These are phyloP conservation scores for Epinephelus fuscoguttatus DNA, from an alignment of 2,113 vertebrate genomes.

Conservation along the genomic window DNA sequence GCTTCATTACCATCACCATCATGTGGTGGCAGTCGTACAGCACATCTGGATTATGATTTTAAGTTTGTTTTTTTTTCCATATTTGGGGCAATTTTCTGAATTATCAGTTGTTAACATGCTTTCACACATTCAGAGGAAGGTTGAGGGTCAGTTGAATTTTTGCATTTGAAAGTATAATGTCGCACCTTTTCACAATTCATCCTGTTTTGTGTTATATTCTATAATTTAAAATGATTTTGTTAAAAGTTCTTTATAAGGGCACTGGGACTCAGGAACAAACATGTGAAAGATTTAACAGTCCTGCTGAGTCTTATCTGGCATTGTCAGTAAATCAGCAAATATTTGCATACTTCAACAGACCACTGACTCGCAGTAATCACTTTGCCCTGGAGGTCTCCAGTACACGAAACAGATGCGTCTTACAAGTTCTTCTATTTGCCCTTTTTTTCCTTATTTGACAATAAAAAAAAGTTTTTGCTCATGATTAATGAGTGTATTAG, in stretches of 20 bases:
- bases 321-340: background rate
- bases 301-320: too few relatives aligned
- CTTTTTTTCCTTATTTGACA: too few relatives aligned
- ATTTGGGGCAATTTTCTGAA: background rate
- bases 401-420: too few relatives aligned
- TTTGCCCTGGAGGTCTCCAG: background rate
- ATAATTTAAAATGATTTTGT: background rate
- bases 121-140: background rate
- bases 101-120: background rate
- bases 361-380: background rate
- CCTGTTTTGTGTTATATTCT: background rate
- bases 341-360: background rate
- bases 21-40: conserved; percentile 71
- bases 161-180: background rate
- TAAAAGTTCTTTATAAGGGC: background rate
- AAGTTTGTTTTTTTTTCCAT: background rate
- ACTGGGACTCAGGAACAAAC: background rate
- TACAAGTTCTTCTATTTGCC: background rate
- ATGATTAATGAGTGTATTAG: too few relatives aligned
- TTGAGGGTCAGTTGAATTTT: background rate
- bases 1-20: conserved; percentile 79
- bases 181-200: background rate
- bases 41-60: background rate
- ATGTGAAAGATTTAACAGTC: background rate
- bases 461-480: too few relatives aligned